Base-by-base conservation (phyloP, 2,113 vertebrate genomes). In the Haliaeetus leucogaster region DNA sequence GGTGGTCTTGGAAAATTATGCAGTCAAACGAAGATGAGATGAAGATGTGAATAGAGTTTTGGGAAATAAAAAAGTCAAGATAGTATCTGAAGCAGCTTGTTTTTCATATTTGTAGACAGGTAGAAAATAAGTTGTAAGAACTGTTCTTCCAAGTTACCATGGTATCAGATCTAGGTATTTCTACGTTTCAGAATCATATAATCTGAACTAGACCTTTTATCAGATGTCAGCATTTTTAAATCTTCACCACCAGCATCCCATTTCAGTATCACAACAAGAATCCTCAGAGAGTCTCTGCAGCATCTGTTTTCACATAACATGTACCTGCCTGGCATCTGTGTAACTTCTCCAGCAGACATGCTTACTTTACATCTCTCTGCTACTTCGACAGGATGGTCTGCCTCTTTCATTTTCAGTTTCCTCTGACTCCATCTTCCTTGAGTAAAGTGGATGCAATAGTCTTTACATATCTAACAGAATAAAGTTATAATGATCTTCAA, bases 121-220 rank as follows among this genome's bases (percentile, higher is more conserved):
- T 86, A 77, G 43, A 92, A 90, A 83, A 63, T 42, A 55, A 88
- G 16, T 55, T 90, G 43, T 48, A 86, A 82, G 59, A 73, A 62
- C 26, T 18, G 22, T 67, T 86, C 71, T 94, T 86, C 82, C 76
- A 77, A 77, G 90, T 96, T 90, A 86, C 88, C 65, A 81, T 92
- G 76, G 86, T 78, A 88, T 65, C 90, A 77, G 40, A 61, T 82
- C 47, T 52, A 72, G 74, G n/a, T 90, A 62, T 86, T 76, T 88
- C 71, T 86, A 55, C 19, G 20, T 72, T 94, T 92, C 40, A 45
- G 53, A 73, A 29, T 25, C 48, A 26, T 4, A 26, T 47, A 52
- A 82, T 76, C 62, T 52, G 40, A 87, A 68, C 23, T 34, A 67
- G 71, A n/a, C 72, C 47, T 82, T 84, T 48, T 50, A 77, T 61